phyloP scores from a whole-genome alignment of 2,888 invertebrate genomes.

The Troglohyphantes excavatus region DNA sequence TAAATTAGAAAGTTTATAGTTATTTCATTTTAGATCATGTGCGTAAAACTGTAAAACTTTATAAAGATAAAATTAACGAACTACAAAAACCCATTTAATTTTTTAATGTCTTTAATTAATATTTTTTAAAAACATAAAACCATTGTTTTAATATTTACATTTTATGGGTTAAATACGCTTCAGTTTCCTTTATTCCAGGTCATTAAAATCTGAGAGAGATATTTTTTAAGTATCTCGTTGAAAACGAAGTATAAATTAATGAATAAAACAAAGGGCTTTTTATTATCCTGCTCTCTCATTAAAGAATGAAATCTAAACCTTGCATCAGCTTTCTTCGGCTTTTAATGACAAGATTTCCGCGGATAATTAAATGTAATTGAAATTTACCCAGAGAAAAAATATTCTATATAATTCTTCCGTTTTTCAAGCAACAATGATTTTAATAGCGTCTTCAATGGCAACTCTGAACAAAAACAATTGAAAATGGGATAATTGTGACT shows the following conservation, averaged over 20 bases:
- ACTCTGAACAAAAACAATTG: no score
- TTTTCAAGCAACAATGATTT: not conserved
- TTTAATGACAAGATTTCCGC: slow-evolving; percentile 28
- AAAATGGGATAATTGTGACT: no score
- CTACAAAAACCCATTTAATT: no score
- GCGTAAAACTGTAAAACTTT: no score
- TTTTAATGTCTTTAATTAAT: no score
- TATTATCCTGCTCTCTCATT: slow-evolving; percentile 16
- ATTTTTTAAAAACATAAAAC: no score
- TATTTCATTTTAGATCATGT: no score
- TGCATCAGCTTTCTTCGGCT: not conserved
- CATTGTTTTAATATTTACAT: no score
- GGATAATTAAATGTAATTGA: slow-evolving; percentile 45
- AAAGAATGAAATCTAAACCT: slow-evolving; percentile 26
- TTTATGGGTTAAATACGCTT: no score
- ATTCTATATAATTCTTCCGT: no score
- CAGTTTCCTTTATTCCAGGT: not conserved
- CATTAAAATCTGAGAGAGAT: slow-evolving; percentile 9
- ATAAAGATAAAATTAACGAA: no score
- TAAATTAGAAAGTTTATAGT: no score
- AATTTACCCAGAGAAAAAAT: not conserved
- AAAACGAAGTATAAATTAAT: not conserved
- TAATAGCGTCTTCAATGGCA: not conserved
- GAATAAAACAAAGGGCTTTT: not conserved
- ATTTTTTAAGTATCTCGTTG: not conserved